Evolutionary conservation across 2,888 invertebrate genomes (phyloP).

Genomic region (Alcis repandata): DNA sequence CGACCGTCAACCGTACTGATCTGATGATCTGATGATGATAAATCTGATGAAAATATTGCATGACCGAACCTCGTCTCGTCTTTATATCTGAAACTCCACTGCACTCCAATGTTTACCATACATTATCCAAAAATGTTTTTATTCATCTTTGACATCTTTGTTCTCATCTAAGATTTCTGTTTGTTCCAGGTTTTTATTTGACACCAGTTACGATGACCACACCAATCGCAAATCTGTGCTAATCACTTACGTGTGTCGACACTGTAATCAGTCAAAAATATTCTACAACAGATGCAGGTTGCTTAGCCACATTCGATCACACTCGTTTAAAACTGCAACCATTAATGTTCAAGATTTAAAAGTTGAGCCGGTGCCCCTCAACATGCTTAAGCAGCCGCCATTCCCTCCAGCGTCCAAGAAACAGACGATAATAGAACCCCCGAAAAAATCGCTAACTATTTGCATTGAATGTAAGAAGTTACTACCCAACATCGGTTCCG

Average conservation of each 20-base stretch:
- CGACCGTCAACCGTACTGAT: too few species aligned
- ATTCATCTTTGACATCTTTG: too few species aligned
- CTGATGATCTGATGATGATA: too few species aligned
- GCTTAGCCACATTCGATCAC: slow-evolving; percentile 81
- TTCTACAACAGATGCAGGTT: slow-evolving; percentile 82
- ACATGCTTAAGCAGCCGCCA: slow-evolving; percentile 49
- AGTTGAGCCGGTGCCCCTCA: slow-evolving; percentile 74
- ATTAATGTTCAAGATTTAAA: slow-evolving; percentile 77
- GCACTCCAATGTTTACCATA: neutral
- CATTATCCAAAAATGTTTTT: too few species aligned
- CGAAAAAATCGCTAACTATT: slow-evolving; percentile 24
- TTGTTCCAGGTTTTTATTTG: slow-evolving; percentile 72
- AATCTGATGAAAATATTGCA: too few species aligned
- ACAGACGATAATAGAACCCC: slow-evolving; percentile 25
- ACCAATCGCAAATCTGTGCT: slow-evolving; percentile 76
- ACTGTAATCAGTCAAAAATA: slow-evolving; percentile 66
- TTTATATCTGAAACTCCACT: neutral
- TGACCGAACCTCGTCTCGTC: too few species aligned
- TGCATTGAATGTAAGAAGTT: slow-evolving; percentile 71
- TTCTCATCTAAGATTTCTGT: neutral
- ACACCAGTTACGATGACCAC: slow-evolving; percentile 73
- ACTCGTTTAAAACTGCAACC: slow-evolving; percentile 78
- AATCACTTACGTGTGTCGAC: slow-evolving; percentile 73
- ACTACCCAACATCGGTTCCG: slow-evolving; percentile 44
- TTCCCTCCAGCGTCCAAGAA: slow-evolving; percentile 28